phyloP scores from a whole-genome alignment of 2,888 invertebrate species.

The Microplitis deprimator region DNA sequence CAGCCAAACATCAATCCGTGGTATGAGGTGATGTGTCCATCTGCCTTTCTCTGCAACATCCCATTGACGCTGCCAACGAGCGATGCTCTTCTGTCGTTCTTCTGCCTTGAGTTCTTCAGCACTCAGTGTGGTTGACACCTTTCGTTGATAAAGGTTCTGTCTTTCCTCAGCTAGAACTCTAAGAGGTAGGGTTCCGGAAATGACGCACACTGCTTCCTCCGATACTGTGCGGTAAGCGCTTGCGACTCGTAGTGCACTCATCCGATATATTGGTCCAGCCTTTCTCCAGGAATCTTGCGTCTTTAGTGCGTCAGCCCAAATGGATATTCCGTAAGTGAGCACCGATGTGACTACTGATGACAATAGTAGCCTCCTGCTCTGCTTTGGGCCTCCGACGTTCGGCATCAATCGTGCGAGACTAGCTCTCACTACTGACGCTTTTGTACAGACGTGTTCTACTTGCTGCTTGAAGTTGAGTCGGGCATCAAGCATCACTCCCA shows the following conservation, averaged over 20 bases:
- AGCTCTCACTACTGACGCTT: conserved; percentile 37
- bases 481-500: conserved; percentile 50
- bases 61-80: too few relatives aligned
- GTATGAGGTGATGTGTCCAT: too few relatives aligned
- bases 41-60: too few relatives aligned
- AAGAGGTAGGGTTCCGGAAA: neutral
- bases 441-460: conserved; percentile 27
- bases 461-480: conserved; percentile 46
- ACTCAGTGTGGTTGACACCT: neutral
- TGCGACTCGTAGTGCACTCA: conserved; percentile 41
- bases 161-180: conserved; percentile 1
- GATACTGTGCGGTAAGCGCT: too few relatives aligned
- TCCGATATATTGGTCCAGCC: conserved; percentile 29
- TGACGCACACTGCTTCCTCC: neutral
- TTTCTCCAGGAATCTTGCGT: conserved; percentile 12
- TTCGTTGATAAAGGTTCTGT: neutral
- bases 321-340: conserved; percentile 45
- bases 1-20: too few relatives aligned
- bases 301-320: conserved; percentile 42
- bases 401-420: conserved; percentile 48
- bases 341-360: conserved; percentile 47
- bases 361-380: conserved; percentile 43
- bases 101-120: neutral
- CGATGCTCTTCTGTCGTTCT: neutral
- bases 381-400: conserved; percentile 49